Base-by-base conservation (phyloP, 2,888 invertebrate genomes). In the Thyatira batis region DNA sequence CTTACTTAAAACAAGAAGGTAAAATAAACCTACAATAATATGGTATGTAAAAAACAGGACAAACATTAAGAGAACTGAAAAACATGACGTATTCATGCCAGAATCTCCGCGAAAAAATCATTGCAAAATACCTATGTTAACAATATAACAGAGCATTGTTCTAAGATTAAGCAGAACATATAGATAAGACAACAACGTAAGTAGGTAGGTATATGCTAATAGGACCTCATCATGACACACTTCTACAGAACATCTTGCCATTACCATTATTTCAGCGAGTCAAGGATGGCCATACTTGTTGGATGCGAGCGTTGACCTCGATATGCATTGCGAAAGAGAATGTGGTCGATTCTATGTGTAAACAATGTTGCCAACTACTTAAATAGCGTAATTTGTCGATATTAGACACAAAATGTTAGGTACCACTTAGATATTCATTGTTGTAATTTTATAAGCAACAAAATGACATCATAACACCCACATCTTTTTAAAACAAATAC, bases 291-390 rank as follows among this genome's bases (percentile, higher is more conserved):
- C 51, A 13, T 46, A 25, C 49, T 45, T 50, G 33, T 33, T 54
- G 52, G 46, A 50, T 55, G 54, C 60, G 60, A 54, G 53, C 60
- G 52, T 20, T 53, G 60, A 58, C 67, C 69, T 65, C 65, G 65
- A 64, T 64, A 56, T 54, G 57, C 46, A 60, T 67, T 67, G 59
- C 62, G 60, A 64, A 67, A 67, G 65, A 62, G 64, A 65, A 64
- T 62, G 67, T 61, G 52, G 57, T 58, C 57, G 27, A 54, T 54
- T 63, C 58, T 63, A 53, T 62, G 48, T 28, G 53, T 62, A 60
- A 63, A 65, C 55, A 61, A 53, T 55, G 39, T 45, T 49, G 11
- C 28, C 45, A 20, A 20, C 45, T 23, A 45, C 45, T 45, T 20
- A 45, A 21, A 20, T 23, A 20, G n/a, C 20, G 45, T 45, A 45